Evolutionary conservation across 2,888 invertebrate genomes (phyloP), one percentile per base, ranked within the genome.

Genomic region (Habrosyne pyritoides): DNA sequence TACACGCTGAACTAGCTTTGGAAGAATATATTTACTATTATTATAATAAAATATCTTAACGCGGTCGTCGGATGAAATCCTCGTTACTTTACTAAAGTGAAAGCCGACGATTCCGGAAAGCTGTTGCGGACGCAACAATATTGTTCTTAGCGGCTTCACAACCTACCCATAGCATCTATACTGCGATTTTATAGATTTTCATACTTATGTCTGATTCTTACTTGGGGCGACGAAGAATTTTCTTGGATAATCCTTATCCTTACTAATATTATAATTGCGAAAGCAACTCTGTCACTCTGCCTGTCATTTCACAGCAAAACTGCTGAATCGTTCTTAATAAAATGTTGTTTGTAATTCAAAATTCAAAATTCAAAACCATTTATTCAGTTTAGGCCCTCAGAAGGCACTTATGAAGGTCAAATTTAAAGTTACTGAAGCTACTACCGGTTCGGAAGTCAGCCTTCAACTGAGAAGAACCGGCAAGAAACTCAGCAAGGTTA

Each of bases 101-200:
- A 42, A 52, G 36, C 33, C 42, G 8, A 24, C 36, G 42, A 52
- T 36, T 18, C n/a, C 47, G 52, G 52, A 36, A 52, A 42, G 42
- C 42, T 42, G 42, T 42, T 42, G 42, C 42, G n/a, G 42, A 42
- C 18, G 18, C 42, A 42, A 18, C 42, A 18, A 42, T 42, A 42
- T 42, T 42, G 42, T 42, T 42, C 42, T 42, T 42, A 42, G 42
- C 42, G 42, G 42, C 18, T 42, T 42, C 14, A 6, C 18, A 42
- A 18, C 18, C n/a, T 18, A 33, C 12, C 10, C 0, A 18, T 36
- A 36, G n/a, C 36, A 24, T 7, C 24, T 24, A 24, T 36, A 42
- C 42, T 8, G 18, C 18, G 18, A 42, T 42, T 42, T 8, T 42
- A 18, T 42, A 18, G 18, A 42, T 18, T 8, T 36, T 18, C 18